Base-by-base conservation (phyloP, 2,113 vertebrate species). In the Pluvialis apricaria region DNA sequence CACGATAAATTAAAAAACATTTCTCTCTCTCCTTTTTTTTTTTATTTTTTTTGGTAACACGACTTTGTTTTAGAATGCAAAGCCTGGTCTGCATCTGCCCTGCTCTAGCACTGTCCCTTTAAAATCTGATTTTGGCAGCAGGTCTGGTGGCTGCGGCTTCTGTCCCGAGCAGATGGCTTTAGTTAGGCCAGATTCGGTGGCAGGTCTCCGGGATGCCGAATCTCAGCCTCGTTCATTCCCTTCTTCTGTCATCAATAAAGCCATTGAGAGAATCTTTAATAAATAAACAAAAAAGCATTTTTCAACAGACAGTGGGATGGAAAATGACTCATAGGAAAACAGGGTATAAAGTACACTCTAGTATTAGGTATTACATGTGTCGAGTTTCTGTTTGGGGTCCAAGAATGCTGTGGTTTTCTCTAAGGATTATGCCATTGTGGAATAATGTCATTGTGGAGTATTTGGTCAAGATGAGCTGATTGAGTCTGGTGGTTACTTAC, bases 251-350 rank as follows among this genome's bases (percentile, higher is more conserved):
- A 76, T 91, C 86, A 81, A 28, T 49, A 95, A 95, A 96, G 42
- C 57, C 86, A 82, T 65, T 64, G 96, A 95, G 75, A 47, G 90
- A 84, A 42, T 36, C 71, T 77, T 88, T 15, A 64, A 86, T 34
- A 93, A 89, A 91, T 38, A 97, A 97, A 96, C 96, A 94, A 88
- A 57, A 82, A 65, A n/a, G 73, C 60, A 18, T 92, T 93, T 91
- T 88, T 93, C 49, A 40, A 18, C 60, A 77, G 94, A 79, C 86
- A 91, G 94, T 31, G 92, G 94, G 96, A 54, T 95, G 97, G 97
- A 97, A 97, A 97, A 97, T 97, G 97, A 97, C 87, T 97, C 97
- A 95, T 34, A 83, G 97, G 97, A 68, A 84, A 95, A 13, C n/a
- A 68, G 78, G 93, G 92, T 61, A 52, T 88, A 6, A 86, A 90